A percentile compares a stretch with the other conserved stretches of the same genome.
Evolutionary conservation across 1,140 invertebrate genomes (phyloP).

Genomic region (Protaetia brevitarsis): DNA sequence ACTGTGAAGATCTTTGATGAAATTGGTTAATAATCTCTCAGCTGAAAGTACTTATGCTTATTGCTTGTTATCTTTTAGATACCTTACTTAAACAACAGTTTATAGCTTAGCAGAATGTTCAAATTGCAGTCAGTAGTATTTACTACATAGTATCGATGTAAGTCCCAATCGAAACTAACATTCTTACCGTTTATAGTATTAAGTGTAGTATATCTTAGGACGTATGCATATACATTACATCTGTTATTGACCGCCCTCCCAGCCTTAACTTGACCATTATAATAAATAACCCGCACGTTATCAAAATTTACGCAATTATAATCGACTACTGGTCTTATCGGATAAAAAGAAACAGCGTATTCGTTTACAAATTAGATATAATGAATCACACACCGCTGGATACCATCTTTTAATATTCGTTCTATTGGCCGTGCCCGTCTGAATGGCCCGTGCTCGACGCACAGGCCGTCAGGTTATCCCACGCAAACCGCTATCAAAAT

Average conservation of each 20-base stretch:
- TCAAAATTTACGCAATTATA: constrained; percentile 20
- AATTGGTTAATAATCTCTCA: no score
- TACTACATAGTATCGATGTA: no score
- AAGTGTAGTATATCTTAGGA: no score
- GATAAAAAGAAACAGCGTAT: constrained; percentile 6
- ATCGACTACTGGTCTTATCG: constrained; percentile 20
- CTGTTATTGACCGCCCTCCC: not conserved
- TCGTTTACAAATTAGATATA: constrained; percentile 31
- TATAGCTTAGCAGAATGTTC: no score
- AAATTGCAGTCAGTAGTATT: no score
- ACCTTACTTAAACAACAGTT: no score
- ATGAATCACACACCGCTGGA: constrained; percentile 33
- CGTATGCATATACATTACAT: not conserved
- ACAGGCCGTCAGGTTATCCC: constrained; percentile 32
- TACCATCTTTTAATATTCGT: constrained; percentile 21
- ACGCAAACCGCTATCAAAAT: constrained; percentile 31
- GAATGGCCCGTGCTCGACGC: constrained; percentile 32
- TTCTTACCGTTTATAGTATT: no score
- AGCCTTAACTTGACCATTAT: not conserved
- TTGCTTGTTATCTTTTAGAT: no score
- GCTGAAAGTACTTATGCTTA: no score
- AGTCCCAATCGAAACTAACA: no score
- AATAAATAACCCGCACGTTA: not conserved
- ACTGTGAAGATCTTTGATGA: no score
- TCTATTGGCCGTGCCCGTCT: constrained; percentile 14